Evolutionary conservation across 2,797 vertebrate genomes (phyloP).

Genomic region (Gymnothorax reevesii): DNA sequence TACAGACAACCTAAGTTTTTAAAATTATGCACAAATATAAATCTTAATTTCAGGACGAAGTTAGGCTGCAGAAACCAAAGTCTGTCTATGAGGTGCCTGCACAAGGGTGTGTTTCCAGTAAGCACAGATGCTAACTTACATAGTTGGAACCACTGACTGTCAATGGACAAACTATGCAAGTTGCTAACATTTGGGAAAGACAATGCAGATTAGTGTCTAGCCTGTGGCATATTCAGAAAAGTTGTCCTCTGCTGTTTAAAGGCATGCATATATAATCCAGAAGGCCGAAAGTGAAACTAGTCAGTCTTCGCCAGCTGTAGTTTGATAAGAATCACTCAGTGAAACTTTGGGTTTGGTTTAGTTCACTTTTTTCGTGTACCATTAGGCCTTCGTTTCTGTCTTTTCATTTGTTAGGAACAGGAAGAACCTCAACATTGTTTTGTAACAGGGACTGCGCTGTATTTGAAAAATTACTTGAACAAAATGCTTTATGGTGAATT

Average conservation of each 20-base stretch:
- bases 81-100: not conserved
- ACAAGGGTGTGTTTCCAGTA: too few relatives aligned
- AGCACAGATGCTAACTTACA: too few relatives aligned
- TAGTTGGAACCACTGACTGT: too few relatives aligned
- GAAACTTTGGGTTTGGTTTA: not conserved
- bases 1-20: not conserved
- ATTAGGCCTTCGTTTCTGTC: constrained; percentile 22
- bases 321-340: constrained; percentile 19
- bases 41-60: not conserved
- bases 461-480: not conserved
- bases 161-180: too few relatives aligned
- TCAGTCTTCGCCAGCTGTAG: constrained; percentile 4
- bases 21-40: not conserved
- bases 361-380: constrained; percentile 1
- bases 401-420: constrained; percentile 18
- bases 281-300: constrained; percentile 11
- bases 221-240: not conserved
- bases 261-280: too few relatives aligned
- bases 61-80: not conserved
- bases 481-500: not conserved
- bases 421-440: not conserved
- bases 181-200: too few relatives aligned
- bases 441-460: not conserved
- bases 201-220: not conserved
- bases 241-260: not conserved